Percentiles rank a stretch among this genome's conserved stretches.
Evolutionary conservation across 2,113 vertebrate genomes (phyloP).

Genomic region (Coracopsis vasa): DNA sequence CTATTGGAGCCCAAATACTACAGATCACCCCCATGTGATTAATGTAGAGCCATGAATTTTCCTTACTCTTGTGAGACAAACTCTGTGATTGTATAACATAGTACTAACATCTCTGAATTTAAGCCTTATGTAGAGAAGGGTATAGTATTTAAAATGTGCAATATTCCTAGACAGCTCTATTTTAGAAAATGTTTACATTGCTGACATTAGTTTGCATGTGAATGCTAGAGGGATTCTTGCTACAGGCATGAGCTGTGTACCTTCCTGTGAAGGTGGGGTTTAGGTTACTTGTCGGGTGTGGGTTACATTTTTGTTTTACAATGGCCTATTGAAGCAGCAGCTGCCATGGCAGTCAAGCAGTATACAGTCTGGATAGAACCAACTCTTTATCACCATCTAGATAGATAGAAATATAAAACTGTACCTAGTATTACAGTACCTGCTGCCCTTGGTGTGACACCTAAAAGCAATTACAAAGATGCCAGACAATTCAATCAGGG

Average conservation of each 20-base stretch:
- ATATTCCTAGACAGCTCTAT: background rate
- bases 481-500: background rate
- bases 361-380: background rate
- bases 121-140: background rate
- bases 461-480: background rate
- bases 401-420: background rate
- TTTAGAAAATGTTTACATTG: background rate
- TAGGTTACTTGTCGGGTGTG: background rate
- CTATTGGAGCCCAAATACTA: background rate
- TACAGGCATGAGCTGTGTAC: background rate
- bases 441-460: background rate
- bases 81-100: accelerated
- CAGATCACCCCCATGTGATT: background rate
- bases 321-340: background rate
- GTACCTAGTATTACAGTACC: background rate
- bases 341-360: background rate
- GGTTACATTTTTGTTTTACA: background rate
- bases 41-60: background rate
- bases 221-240: background rate
- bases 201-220: background rate
- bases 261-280: background rate
- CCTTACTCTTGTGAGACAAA: background rate
- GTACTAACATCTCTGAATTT: background rate
- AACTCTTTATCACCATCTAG: background rate
- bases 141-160: background rate